Conservation (phyloP, 2,113 vertebrate species). For the Rutilus rutilus region DNA sequence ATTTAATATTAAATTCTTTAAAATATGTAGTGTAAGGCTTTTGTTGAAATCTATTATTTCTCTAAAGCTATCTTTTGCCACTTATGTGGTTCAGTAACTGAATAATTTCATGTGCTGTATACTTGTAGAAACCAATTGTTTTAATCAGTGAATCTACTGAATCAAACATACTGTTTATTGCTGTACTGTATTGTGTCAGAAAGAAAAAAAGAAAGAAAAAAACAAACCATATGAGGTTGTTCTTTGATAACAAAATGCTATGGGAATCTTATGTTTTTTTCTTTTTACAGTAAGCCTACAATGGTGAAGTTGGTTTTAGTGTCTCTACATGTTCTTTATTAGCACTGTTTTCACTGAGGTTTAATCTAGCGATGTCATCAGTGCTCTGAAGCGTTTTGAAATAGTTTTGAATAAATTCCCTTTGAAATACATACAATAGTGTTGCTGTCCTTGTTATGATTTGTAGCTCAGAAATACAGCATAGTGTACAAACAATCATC, state of each 20-base stretch:
- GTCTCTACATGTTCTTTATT: slow-evolving; percentile 24
- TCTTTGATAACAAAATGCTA: background rate
- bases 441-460: slow-evolving; percentile 50
- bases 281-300: background rate
- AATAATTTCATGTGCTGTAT: background rate
- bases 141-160: background rate
- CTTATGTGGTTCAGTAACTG: background rate
- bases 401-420: slow-evolving; percentile 40
- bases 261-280: too few species aligned
- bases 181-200: background rate
- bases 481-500: slow-evolving; percentile 7
- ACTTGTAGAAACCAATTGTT: background rate
- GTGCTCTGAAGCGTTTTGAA: background rate
- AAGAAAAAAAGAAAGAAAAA: too few species aligned
- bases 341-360: slow-evolving; percentile 5
- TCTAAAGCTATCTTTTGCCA: background rate
- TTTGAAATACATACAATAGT: slow-evolving; percentile 56
- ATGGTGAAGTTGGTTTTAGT: background rate
- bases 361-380: slow-evolving; percentile 40
- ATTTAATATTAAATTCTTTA: background rate
- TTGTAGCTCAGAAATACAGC: slow-evolving; percentile 11
- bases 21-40: background rate
- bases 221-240: background rate
- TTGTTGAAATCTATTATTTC: background rate
- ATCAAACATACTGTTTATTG: background rate